Conservation (phyloP, 2,113 vertebrate species). For the Riparia riparia region DNA sequence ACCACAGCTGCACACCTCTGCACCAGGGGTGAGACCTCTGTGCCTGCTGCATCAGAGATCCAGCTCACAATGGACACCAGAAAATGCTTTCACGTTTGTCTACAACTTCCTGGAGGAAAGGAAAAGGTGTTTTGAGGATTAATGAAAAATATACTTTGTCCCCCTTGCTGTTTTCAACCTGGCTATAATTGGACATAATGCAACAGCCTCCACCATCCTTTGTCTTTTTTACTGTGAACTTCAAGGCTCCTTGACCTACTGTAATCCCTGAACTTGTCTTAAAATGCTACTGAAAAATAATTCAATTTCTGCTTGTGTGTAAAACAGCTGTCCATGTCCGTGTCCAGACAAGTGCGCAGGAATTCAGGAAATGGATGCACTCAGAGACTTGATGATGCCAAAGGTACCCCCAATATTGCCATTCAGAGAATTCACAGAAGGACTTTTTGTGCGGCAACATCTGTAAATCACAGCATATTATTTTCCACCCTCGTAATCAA, state of each 20-base stretch:
- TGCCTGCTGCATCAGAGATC: not conserved
- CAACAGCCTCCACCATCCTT: not conserved
- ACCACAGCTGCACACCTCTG: not conserved
- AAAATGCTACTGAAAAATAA: not conserved
- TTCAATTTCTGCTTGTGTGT: not conserved
- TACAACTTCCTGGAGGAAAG: not conserved
- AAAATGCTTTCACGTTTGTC: not conserved
- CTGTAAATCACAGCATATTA: constrained; percentile 34
- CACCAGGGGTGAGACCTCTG: rapidly evolving
- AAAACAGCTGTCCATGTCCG: not conserved
- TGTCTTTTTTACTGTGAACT: not conserved
- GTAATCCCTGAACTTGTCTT: not conserved
- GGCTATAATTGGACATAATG: not conserved
- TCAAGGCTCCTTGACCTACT: not conserved
- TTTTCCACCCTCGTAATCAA: constrained; percentile 30
- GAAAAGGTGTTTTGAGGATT: not conserved
- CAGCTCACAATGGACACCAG: not conserved
- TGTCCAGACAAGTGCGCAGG: not conserved
- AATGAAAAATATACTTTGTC: not conserved
- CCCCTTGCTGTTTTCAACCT: not conserved
- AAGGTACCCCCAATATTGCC: not conserved
- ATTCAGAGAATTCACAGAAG: not conserved
- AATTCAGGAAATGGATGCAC: not conserved
- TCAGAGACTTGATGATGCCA: not conserved
- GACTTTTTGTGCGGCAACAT: not conserved